Evolutionary conservation across 2,113 vertebrate genomes (phyloP).

Genomic region (Sporophila hypoxantha): DNA sequence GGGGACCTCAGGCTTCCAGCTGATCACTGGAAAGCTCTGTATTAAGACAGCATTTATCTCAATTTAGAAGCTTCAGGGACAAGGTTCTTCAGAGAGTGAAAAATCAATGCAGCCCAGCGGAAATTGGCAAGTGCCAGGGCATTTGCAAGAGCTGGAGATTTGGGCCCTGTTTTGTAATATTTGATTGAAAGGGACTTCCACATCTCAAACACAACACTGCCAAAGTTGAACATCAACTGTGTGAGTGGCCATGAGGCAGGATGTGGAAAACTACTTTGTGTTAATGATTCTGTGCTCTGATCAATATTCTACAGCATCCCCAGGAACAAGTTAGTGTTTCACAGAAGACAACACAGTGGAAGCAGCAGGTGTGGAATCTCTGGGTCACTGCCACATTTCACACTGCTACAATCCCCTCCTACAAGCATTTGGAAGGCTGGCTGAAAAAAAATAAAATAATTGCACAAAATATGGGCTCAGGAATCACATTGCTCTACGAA

Average conservation of each 20-base stretch:
- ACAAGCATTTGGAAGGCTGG: not conserved
- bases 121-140: not conserved
- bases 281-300: slow-evolving; percentile 44
- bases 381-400: not conserved
- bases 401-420: not conserved
- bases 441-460: not conserved
- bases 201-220: not conserved
- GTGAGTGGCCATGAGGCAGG: not conserved
- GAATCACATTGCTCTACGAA: not conserved
- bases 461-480: not conserved
- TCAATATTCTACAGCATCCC: slow-evolving; percentile 41
- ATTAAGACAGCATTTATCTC: slow-evolving; percentile 22
- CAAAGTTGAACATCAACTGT: slow-evolving; percentile 48
- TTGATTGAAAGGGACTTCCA: slow-evolving; percentile 18
- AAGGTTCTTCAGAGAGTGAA: not conserved
- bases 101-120: not conserved
- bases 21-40: slow-evolving; percentile 25
- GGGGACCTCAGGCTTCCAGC: slow-evolving; percentile 11
- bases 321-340: slow-evolving; percentile 28
- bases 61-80: slow-evolving; percentile 1
- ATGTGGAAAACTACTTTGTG: slow-evolving; percentile 29
- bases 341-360: not conserved
- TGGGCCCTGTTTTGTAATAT: not conserved
- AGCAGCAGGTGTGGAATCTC: not conserved
- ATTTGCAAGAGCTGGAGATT: not conserved